phyloP scores from a whole-genome alignment of 2,888 invertebrate species.

The Pelosia muscerda region DNA sequence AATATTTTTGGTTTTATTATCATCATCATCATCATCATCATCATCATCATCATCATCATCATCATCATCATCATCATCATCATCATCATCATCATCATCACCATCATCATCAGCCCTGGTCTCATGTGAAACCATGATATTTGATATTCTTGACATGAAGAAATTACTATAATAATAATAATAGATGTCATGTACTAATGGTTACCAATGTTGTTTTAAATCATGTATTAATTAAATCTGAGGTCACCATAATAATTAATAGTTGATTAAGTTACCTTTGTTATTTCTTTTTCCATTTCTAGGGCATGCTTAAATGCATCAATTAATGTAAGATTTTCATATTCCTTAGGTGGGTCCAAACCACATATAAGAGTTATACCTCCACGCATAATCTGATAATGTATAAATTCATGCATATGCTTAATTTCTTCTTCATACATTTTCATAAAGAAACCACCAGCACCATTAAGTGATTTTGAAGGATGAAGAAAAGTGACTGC shows the following conservation, averaged over 20 bases:
- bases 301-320: constrained; percentile 59
- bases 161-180: too few relatives aligned
- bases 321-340: constrained; percentile 47
- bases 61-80: too few relatives aligned
- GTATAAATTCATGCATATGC: constrained; percentile 61
- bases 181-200: too few relatives aligned
- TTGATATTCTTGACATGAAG: too few relatives aligned
- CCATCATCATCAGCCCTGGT: too few relatives aligned
- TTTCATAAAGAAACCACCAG: constrained; percentile 64
- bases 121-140: too few relatives aligned
- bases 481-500: constrained; percentile 61
- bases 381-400: constrained; percentile 63
- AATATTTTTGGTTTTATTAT: neutral
- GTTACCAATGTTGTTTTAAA: too few relatives aligned
- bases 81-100: too few relatives aligned
- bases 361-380: constrained; percentile 51
- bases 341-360: constrained; percentile 37
- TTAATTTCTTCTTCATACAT: constrained; percentile 65
- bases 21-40: too few relatives aligned
- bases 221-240: too few relatives aligned
- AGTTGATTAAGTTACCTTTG: constrained; percentile 49
- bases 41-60: too few relatives aligned
- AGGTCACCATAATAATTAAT: too few relatives aligned
- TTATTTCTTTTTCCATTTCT: constrained; percentile 60
- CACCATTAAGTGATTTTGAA: constrained; percentile 52